Evolutionary conservation across 2,797 vertebrate species (phyloP).

Genomic region (Amniataba percoides): DNA sequence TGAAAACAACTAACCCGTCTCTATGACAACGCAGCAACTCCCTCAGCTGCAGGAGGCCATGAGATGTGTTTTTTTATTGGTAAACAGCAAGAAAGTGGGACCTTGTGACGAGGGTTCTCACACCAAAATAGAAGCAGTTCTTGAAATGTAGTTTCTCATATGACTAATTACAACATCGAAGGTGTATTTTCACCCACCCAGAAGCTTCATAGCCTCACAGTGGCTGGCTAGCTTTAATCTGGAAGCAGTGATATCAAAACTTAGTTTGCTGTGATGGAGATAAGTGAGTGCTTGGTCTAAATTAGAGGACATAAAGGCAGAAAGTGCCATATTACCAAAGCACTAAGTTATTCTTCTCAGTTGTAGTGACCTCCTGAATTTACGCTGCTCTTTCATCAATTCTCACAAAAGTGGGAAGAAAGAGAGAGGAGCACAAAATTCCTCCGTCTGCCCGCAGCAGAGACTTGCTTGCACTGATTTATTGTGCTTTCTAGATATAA

Average conservation of each 20-base stretch:
- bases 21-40: not conserved
- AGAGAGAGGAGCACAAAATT: not conserved
- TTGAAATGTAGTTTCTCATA: not conserved
- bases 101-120: not conserved
- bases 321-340: constrained; percentile 5
- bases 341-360: not conserved
- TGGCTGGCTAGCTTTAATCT: not conserved
- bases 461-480: constrained; percentile 37
- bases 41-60: not conserved
- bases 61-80: not conserved
- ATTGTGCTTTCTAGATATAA: constrained; percentile 29
- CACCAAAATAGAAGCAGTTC: not conserved
- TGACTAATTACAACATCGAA: not conserved
- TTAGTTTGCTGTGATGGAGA: constrained; percentile 14
- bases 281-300: constrained; percentile 1
- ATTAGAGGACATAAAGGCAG: not conserved
- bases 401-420: not conserved
- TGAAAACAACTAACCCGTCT: not conserved
- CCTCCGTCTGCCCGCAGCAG: constrained; percentile 19
- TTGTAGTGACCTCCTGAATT: constrained; percentile 7
- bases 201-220: not conserved
- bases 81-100: not conserved
- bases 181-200: not conserved
- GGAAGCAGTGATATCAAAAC: not conserved
- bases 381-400: not conserved